Conservation (phyloP, 2,888 invertebrate genomes). For the Synergus itoensis region DNA sequence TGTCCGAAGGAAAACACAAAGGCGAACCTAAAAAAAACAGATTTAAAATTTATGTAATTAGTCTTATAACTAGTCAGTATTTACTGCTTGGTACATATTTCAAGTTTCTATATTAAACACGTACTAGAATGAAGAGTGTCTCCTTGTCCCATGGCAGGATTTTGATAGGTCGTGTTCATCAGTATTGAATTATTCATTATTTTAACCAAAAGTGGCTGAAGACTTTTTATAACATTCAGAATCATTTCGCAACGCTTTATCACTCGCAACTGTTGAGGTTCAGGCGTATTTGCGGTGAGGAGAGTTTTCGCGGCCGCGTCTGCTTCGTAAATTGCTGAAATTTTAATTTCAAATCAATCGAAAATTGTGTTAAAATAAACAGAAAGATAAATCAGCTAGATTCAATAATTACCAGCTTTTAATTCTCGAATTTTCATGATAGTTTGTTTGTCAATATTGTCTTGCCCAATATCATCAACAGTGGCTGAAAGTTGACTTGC, state of each 20-base stretch:
- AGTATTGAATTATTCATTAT: conserved; percentile 69
- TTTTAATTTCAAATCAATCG: neutral
- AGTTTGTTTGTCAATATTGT: conserved; percentile 71
- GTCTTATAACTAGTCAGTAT: neutral
- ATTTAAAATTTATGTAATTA: conserved; percentile 26
- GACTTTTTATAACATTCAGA: conserved; percentile 70
- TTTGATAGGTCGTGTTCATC: conserved; percentile 61
- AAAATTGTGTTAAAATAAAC: conserved; percentile 13
- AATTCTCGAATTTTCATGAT: conserved; percentile 73
- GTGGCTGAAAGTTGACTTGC: conserved; percentile 70
- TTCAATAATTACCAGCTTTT: conserved; percentile 69
- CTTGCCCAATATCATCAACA: conserved; percentile 71
- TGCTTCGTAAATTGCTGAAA: conserved; percentile 72
- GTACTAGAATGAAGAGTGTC: conserved; percentile 63
- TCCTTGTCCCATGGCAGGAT: conserved; percentile 62
- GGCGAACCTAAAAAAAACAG: conserved; percentile 56
- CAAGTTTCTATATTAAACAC: conserved; percentile 5
- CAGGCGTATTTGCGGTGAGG: conserved; percentile 68
- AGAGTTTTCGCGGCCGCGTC: conserved; percentile 71
- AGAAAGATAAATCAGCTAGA: neutral
- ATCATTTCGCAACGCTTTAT: conserved; percentile 75
- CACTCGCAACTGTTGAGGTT: conserved; percentile 73
- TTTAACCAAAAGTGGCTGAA: conserved; percentile 69
- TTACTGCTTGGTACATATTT: neutral
- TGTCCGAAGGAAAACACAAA: conserved; percentile 60